Evolutionary conservation across 2,113 vertebrate species (phyloP).

Genomic region (Urocitellus parryii): DNA sequence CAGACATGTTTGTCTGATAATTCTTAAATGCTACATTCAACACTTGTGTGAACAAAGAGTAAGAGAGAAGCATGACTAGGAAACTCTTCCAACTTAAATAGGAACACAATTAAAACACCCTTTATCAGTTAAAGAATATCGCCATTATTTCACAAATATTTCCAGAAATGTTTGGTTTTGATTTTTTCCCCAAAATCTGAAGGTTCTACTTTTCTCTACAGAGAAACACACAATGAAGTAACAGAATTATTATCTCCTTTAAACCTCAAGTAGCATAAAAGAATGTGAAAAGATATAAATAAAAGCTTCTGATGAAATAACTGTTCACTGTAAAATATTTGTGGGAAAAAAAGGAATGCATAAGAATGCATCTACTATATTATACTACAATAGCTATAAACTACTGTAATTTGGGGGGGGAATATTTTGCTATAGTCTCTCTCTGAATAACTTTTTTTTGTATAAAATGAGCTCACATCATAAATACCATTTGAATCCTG

Average conservation of each 20-base stretch:
- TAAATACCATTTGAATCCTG: slow-evolving; percentile 26
- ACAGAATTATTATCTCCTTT: neutral
- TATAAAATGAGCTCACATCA: neutral
- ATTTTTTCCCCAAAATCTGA: neutral
- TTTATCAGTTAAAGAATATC: neutral
- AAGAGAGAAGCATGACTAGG: neutral
- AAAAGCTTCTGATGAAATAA: slow-evolving; percentile 27
- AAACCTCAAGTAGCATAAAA: neutral
- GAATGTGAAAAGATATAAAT: fast-evolving
- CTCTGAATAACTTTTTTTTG: neutral
- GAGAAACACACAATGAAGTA: neutral
- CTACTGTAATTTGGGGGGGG: neutral
- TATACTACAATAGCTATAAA: neutral
- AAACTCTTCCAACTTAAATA: neutral
- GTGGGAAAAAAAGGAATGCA: neutral
- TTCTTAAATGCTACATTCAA: neutral
- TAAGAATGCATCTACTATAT: neutral
- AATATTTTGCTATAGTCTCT: neutral
- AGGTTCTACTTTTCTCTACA: neutral
- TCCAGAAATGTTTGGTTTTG: neutral
- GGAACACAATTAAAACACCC: neutral
- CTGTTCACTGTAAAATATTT: neutral
- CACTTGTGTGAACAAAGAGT: neutral
- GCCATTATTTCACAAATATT: neutral
- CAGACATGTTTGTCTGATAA: neutral